A percentile compares a stretch with the other conserved stretches of the same genome.
Evolutionary conservation across 2,888 invertebrate species (phyloP).

Genomic region (Bombyx huttoni): DNA sequence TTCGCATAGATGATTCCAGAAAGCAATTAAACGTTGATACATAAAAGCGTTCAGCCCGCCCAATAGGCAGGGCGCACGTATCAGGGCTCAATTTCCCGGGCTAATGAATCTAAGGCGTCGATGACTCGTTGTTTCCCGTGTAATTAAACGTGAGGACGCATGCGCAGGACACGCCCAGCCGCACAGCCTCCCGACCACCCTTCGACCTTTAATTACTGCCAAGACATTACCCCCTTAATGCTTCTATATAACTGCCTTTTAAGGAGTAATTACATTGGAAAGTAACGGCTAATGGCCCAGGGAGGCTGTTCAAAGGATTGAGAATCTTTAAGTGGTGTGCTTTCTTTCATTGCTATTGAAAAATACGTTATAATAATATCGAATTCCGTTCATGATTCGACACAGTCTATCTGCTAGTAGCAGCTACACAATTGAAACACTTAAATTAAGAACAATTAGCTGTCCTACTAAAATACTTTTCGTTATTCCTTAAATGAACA

Average conservation of each 20-base stretch:
- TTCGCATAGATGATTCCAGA: background rate
- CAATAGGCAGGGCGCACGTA: slow-evolving; percentile 15
- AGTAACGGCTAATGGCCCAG: background rate
- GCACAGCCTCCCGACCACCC: slow-evolving; percentile 50
- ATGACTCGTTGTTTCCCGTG: slow-evolving; percentile 52
- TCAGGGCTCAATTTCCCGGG: slow-evolving; percentile 22
- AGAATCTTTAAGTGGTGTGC: background rate
- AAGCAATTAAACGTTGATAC: background rate
- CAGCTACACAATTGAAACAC: no score
- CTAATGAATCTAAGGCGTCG: slow-evolving; percentile 63
- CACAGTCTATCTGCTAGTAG: no score
- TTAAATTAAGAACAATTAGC: no score
- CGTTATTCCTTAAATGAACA: no score
- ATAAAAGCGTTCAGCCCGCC: slow-evolving; percentile 6
- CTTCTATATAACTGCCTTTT: slow-evolving; percentile 36
- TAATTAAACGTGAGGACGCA: slow-evolving; percentile 61
- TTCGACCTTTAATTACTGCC: slow-evolving; percentile 59
- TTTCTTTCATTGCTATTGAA: no score
- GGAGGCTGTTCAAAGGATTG: background rate
- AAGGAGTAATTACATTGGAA: slow-evolving; percentile 15
- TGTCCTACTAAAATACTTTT: no score
- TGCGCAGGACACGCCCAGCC: slow-evolving; percentile 64
- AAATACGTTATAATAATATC: no score
- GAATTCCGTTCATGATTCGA: no score
- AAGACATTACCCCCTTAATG: slow-evolving; percentile 67